Conservation (phyloP, 2,888 invertebrate genomes). For the Trilocha varians region DNA sequence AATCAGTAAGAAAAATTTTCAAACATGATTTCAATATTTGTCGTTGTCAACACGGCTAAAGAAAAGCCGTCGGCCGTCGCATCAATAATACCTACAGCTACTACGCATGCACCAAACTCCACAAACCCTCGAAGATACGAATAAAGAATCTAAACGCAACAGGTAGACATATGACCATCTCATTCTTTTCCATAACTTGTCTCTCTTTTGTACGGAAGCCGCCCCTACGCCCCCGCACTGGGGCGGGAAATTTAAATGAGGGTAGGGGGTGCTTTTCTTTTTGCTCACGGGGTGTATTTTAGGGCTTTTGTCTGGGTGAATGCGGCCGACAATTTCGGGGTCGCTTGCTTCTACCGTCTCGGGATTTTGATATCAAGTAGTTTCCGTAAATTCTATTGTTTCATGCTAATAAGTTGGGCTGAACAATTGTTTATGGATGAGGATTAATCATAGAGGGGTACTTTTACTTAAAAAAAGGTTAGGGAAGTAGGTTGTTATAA, state of each 20-base stretch:
- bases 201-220: conserved; percentile 66
- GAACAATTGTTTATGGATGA: neutral
- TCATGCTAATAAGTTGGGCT: neutral
- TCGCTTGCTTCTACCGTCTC: conserved; percentile 60
- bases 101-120: conserved; percentile 58
- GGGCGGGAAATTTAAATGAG: conserved; percentile 70
- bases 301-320: conserved; percentile 72
- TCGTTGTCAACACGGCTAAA: too few relatives aligned
- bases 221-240: conserved; percentile 65
- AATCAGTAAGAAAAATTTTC: too few relatives aligned
- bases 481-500: too few relatives aligned
- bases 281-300: conserved; percentile 67
- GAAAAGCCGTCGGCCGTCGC: too few relatives aligned
- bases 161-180: conserved; percentile 68
- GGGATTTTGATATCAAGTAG: conserved; percentile 55
- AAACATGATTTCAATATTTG: too few relatives aligned
- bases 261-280: conserved; percentile 69
- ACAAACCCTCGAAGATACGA: conserved; percentile 64
- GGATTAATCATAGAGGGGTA: too few relatives aligned
- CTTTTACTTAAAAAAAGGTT: too few relatives aligned
- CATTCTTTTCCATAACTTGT: conserved; percentile 69
- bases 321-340: conserved; percentile 71
- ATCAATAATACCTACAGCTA: too few relatives aligned
- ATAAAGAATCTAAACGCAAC: conserved; percentile 66
- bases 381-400: conserved; percentile 6